phyloP scores from a whole-genome alignment of 2,113 vertebrate species.

The Plotosus lineatus region DNA sequence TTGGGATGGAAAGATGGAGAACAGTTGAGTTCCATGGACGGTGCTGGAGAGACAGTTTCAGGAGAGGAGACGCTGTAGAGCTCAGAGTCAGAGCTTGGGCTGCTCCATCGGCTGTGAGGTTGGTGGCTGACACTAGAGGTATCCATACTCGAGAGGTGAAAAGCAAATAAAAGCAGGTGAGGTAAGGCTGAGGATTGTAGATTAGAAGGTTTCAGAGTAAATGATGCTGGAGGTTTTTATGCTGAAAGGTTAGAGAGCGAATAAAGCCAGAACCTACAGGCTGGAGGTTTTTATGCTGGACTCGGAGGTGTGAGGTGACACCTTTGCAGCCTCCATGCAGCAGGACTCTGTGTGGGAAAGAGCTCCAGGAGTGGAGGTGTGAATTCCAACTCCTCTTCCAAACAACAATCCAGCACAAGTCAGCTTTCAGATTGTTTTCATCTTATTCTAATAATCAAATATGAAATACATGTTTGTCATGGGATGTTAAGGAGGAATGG shows the following conservation, averaged over 20 bases:
- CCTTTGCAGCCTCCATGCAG: slow-evolving; percentile 75
- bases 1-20: slow-evolving; percentile 57
- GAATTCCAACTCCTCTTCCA: slow-evolving; percentile 78
- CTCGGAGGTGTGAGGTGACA: slow-evolving; percentile 77
- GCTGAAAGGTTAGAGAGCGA: slow-evolving; percentile 54
- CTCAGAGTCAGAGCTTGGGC: slow-evolving; percentile 70
- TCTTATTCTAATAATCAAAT: slow-evolving; percentile 36
- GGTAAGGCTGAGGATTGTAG: slow-evolving; percentile 65
- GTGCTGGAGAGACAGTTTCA: slow-evolving; percentile 70
- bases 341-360: slow-evolving; percentile 71
- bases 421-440: slow-evolving; percentile 48
- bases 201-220: slow-evolving; percentile 51
- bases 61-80: slow-evolving; percentile 71
- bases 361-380: slow-evolving; percentile 71
- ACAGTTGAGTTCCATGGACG: slow-evolving; percentile 70
- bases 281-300: slow-evolving; percentile 71
- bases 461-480: background rate
- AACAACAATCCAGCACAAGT: slow-evolving; percentile 66
- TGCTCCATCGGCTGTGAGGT: slow-evolving; percentile 69
- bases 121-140: slow-evolving; percentile 60
- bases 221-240: slow-evolving; percentile 68
- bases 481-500: background rate
- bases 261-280: slow-evolving; percentile 50
- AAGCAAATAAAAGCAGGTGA: slow-evolving; percentile 48
- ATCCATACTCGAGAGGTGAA: slow-evolving; percentile 66